phyloP scores from a whole-genome alignment of 2,797 vertebrate species.

The Sebastes nivosus region DNA sequence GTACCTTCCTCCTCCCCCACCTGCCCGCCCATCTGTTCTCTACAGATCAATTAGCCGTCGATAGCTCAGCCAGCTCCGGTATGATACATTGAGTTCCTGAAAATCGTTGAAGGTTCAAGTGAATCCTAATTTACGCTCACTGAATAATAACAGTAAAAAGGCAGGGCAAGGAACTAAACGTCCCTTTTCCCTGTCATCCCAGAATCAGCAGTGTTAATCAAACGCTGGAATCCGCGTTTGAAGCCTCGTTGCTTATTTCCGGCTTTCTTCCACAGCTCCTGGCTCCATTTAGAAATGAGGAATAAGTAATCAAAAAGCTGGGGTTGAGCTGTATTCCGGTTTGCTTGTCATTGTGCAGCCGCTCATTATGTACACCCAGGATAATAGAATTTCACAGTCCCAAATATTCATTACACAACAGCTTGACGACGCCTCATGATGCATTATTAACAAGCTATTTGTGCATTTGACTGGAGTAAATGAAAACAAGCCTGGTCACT shows the following conservation, averaged over 20 bases:
- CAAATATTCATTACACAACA: slow-evolving; percentile 33
- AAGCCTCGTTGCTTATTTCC: slow-evolving; percentile 10
- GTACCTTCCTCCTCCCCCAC: slow-evolving; percentile 37
- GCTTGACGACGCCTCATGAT: slow-evolving; percentile 8
- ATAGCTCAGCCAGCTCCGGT: slow-evolving; percentile 40
- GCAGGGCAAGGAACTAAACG: slow-evolving; percentile 16
- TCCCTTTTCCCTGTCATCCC: slow-evolving; percentile 54
- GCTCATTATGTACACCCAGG: slow-evolving; percentile 2
- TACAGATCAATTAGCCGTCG: slow-evolving; percentile 69
- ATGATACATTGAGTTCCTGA: slow-evolving; percentile 25
- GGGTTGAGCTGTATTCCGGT: neutral
- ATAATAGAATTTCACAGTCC: slow-evolving; percentile 31
- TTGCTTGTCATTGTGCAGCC: neutral
- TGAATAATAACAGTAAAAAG: neutral
- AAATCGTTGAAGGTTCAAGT: slow-evolving; percentile 7
- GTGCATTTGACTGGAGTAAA: neutral
- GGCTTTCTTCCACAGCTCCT: neutral
- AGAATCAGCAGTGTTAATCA: slow-evolving; percentile 13
- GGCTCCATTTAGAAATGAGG: slow-evolving; percentile 43
- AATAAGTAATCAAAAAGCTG: neutral
- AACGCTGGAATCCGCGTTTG: slow-evolving; percentile 13
- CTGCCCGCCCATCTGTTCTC: slow-evolving; percentile 73
- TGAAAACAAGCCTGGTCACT: neutral
- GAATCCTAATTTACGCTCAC: neutral
- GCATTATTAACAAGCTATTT: slow-evolving; percentile 35